Evolutionary conservation across 2,797 vertebrate genomes (phyloP), one percentile per base, ranked within the genome.

Genomic region (Pygocentrus nattereri): DNA sequence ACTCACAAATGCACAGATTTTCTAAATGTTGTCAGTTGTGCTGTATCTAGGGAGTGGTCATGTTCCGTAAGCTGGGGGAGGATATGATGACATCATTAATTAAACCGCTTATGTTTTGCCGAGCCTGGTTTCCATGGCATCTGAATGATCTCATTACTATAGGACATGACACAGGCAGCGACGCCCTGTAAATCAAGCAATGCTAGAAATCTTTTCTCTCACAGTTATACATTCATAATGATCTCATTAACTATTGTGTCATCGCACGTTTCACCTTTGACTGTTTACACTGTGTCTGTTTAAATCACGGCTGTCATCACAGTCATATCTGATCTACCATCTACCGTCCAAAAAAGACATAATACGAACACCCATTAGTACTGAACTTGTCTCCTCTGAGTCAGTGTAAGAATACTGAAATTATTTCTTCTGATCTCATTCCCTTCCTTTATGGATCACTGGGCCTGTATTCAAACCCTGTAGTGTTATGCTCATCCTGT

Each of bases 101-200:
- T 44, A 38, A 64, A 25, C 5, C 59, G 44, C 8, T 69, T 80
- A 21, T 34, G 73, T 75, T 84, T 86, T 91, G 86, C 90, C 87
- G 85, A 61, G 76, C 16, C 11, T 12, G 19, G 87, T 91, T 87
- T 69, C 82, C 83, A 86, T 84, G 82, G 82, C 0, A 4, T 67
- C 7, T 44, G 13, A 34, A 61, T 77, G 15, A 72, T 18, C 31
- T 78, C 11, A 61, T 77, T 13, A 62, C 44, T n/a, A 19, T 41
- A 38, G 3, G 7, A 30, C 5, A 27, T 59, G 54, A 75, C 19
- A 62, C 27, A 15, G 19, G 56, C 56, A 54, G 52, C n/a, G 11
- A 75, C 64, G 38, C 56, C 25, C 23, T 70, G 5, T n/a, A 56
- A 74, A 74, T 19, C 27, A 79, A 79, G 18, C 50, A 31, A 69